A percentile compares a stretch with the other conserved stretches of the same genome.
Conservation (phyloP, 2,797 vertebrate species). For the Etheostoma perlongum region DNA sequence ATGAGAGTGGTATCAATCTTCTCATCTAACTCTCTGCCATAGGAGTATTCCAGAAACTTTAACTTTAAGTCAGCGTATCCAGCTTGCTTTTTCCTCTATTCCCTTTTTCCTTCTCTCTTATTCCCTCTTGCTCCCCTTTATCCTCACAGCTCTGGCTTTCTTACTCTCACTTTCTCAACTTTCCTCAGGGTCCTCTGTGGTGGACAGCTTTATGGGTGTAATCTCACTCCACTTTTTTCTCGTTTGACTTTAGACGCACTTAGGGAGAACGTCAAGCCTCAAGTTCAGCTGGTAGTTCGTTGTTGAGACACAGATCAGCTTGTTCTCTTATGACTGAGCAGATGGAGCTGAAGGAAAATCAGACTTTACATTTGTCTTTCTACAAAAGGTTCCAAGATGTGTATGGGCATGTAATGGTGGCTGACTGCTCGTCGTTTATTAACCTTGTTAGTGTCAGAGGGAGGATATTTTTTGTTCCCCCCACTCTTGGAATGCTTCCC, state of each 20-base stretch:
- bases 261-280: slow-evolving; percentile 45
- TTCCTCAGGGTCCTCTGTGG: slow-evolving; percentile 32
- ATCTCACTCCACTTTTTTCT: slow-evolving; percentile 40
- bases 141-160: slow-evolving; percentile 23
- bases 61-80: slow-evolving; percentile 11
- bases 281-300: slow-evolving; percentile 22
- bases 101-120: neutral
- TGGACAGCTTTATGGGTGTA: slow-evolving; percentile 53
- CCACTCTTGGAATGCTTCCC: slow-evolving; percentile 60
- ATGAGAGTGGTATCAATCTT: neutral
- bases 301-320: slow-evolving; percentile 28
- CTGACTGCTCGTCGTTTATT: slow-evolving; percentile 58
- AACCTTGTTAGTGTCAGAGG: slow-evolving; percentile 66
- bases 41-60: neutral
- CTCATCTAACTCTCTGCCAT: slow-evolving; percentile 2
- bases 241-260: slow-evolving; percentile 44
- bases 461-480: slow-evolving; percentile 65
- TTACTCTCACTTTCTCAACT: slow-evolving; percentile 40
- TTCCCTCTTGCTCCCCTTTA: slow-evolving; percentile 10
- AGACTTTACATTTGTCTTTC: slow-evolving; percentile 28
- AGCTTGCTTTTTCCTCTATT: slow-evolving; percentile 7
- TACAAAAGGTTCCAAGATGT: slow-evolving; percentile 39
- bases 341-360: slow-evolving; percentile 43
- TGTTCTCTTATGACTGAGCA: slow-evolving; percentile 26
- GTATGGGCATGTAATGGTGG: slow-evolving; percentile 2